A percentile compares a stretch with the other conserved stretches of the same genome.
These are phyloP conservation scores for Gobio gobio DNA, from an alignment of 2,113 vertebrate species.

Conservation along the genomic window DNA sequence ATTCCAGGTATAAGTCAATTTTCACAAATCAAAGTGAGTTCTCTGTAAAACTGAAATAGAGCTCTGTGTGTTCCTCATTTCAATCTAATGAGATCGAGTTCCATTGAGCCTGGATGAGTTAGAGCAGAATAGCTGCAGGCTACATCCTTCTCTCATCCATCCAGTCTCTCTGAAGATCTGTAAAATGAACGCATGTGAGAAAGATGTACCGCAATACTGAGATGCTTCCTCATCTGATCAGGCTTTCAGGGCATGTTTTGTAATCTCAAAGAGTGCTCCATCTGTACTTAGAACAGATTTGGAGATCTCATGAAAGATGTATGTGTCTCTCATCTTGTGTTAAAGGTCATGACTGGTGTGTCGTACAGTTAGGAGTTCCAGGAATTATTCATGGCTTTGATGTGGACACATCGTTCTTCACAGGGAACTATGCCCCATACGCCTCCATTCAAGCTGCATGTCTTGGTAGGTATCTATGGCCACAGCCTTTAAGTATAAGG, in stretches of 20 bases:
- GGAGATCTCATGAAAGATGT: slow-evolving; percentile 50
- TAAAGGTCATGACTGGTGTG: slow-evolving; percentile 77
- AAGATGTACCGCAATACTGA: slow-evolving; percentile 39
- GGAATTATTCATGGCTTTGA: slow-evolving; percentile 73
- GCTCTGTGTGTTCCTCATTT: slow-evolving; percentile 2
- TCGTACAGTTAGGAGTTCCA: slow-evolving; percentile 74
- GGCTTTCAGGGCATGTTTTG: slow-evolving; percentile 27
- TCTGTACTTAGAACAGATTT: slow-evolving; percentile 31
- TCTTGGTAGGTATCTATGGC: slow-evolving; percentile 60
- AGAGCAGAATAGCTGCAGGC: slow-evolving; percentile 37
- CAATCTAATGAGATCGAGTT: slow-evolving; percentile 23
- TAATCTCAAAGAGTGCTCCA: slow-evolving; percentile 21
- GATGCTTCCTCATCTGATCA: slow-evolving; percentile 22
- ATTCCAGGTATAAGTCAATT: slow-evolving; percentile 69
- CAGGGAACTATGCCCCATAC: slow-evolving; percentile 72
- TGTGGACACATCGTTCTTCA: slow-evolving; percentile 80
- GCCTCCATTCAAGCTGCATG: slow-evolving; percentile 75
- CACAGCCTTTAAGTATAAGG: background rate
- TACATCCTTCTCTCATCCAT: slow-evolving; percentile 30
- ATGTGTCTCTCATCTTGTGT: slow-evolving; percentile 10
- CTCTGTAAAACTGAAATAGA: background rate
- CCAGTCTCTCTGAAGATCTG: slow-evolving; percentile 30
- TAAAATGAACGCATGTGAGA: slow-evolving; percentile 26
- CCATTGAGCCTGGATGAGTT: slow-evolving; percentile 10
- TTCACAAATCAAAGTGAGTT: background rate